These are phyloP conservation scores for Phaedon cochleariae DNA, from an alignment of 2,888 invertebrate genomes.

Conservation along the genomic window DNA sequence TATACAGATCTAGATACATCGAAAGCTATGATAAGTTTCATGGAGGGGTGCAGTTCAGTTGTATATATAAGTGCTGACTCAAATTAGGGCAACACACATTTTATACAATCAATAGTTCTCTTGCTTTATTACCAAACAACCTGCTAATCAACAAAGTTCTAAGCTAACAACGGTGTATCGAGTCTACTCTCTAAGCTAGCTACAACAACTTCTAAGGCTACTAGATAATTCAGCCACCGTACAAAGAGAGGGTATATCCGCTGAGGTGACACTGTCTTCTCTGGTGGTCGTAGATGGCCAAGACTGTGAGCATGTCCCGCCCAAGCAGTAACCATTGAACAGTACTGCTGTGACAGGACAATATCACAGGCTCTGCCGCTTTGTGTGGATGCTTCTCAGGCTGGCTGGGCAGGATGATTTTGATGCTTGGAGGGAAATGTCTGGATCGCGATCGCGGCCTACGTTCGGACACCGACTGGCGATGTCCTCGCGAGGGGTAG, in stretches of 20 bases:
- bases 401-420: constrained; percentile 44
- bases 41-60: too few relatives aligned
- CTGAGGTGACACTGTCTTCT: not conserved
- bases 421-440: too few relatives aligned
- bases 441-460: constrained; percentile 22
- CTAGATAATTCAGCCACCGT: constrained; percentile 16
- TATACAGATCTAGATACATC: too few relatives aligned
- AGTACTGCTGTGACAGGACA: constrained; percentile 99
- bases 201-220: constrained; percentile 17
- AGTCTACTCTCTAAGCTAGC: constrained; percentile 4
- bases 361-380: constrained; percentile 81
- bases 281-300: not conserved
- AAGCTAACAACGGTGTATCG: too few relatives aligned
- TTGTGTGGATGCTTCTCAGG: constrained; percentile 37
- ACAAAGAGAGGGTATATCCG: too few relatives aligned
- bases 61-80: too few relatives aligned
- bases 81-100: too few relatives aligned
- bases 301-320: constrained; percentile 85
- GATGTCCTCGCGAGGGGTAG: constrained; percentile 15
- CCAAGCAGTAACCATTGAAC: constrained; percentile 84
- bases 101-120: too few relatives aligned
- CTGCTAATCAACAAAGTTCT: too few relatives aligned
- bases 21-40: too few relatives aligned
- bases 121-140: too few relatives aligned
- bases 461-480: constrained; percentile 27